Evolutionary conservation across 2,888 invertebrate species (phyloP).

Genomic region (Tinea semifulvella): DNA sequence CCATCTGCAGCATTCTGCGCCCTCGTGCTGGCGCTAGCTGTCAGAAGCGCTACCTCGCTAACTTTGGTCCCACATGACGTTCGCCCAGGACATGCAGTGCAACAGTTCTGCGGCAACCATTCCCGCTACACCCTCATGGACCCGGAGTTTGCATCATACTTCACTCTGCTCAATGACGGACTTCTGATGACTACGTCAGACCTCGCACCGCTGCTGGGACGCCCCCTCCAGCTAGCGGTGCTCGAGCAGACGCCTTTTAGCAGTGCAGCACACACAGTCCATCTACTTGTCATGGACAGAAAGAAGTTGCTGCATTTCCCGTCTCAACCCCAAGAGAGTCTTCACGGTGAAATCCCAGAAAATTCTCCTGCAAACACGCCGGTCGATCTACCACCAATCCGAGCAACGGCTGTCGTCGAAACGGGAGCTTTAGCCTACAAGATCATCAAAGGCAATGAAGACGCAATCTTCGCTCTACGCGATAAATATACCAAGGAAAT

Average conservation of each 20-base stretch:
- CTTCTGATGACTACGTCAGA: slow-evolving; percentile 92
- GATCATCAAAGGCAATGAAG: slow-evolving; percentile 80
- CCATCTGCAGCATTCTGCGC: slow-evolving; percentile 49
- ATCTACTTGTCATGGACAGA: slow-evolving; percentile 84
- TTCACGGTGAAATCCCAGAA: slow-evolving; percentile 78
- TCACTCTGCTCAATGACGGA: slow-evolving; percentile 87
- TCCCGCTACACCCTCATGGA: slow-evolving; percentile 70
- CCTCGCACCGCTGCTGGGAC: slow-evolving; percentile 81
- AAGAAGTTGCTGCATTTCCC: slow-evolving; percentile 84
- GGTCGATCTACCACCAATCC: slow-evolving; percentile 76
- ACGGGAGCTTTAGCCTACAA: slow-evolving; percentile 79
- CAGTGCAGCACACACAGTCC: slow-evolving; percentile 81
- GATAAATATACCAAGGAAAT: slow-evolving; percentile 57
- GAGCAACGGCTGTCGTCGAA: slow-evolving; percentile 74
- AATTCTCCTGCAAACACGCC: slow-evolving; percentile 78
- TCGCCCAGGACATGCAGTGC: slow-evolving; percentile 88
- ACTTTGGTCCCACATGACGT: slow-evolving; percentile 88
- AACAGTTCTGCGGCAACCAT: slow-evolving; percentile 73
- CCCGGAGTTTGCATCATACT: slow-evolving; percentile 84
- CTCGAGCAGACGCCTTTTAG: slow-evolving; percentile 83
- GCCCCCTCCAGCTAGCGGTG: slow-evolving; percentile 82
- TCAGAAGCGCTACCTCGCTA: slow-evolving; percentile 37
- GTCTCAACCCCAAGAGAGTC: slow-evolving; percentile 63
- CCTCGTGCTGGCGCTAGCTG: slow-evolving; percentile 33
- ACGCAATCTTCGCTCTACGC: slow-evolving; percentile 77